phyloP scores from a whole-genome alignment of 2,113 vertebrate genomes.

The Sturnira hondurensis region DNA sequence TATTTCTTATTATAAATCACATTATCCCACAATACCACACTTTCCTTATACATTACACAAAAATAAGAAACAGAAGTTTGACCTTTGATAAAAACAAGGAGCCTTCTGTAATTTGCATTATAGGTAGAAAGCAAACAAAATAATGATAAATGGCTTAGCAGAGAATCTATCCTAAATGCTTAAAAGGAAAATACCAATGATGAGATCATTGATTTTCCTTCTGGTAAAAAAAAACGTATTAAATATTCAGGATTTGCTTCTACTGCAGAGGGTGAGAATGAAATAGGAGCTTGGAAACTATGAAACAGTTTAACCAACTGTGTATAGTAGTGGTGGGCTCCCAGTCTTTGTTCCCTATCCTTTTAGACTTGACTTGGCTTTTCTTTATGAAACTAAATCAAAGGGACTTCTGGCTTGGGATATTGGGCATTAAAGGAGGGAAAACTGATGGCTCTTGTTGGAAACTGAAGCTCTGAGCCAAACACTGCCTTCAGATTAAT shows the following conservation, averaged over 20 bases:
- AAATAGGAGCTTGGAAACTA: not conserved
- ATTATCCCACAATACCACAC: not conserved
- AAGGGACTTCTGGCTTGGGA: not conserved
- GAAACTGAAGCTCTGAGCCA: not conserved
- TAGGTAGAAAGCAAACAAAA: not conserved
- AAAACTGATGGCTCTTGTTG: not conserved
- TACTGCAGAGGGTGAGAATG: not conserved
- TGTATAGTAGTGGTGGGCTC: not conserved
- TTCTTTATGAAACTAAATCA: not conserved
- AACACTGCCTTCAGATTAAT: not conserved
- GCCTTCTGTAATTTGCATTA: not conserved
- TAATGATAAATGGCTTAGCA: not conserved
- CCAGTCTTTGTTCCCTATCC: not conserved
- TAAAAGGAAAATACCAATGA: not conserved
- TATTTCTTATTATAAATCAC: not conserved
- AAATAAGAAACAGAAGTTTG: not conserved
- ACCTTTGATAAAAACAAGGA: not conserved
- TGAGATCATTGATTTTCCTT: not conserved
- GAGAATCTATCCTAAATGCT: not conserved
- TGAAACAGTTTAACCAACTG: not conserved
- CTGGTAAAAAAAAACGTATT: not conserved
- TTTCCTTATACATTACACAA: not conserved
- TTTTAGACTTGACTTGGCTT: not conserved
- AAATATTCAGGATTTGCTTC: not conserved
- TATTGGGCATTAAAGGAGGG: not conserved